phyloP scores from a whole-genome alignment of 2,888 invertebrate species.

The Aporophyla lueneburgensis region DNA sequence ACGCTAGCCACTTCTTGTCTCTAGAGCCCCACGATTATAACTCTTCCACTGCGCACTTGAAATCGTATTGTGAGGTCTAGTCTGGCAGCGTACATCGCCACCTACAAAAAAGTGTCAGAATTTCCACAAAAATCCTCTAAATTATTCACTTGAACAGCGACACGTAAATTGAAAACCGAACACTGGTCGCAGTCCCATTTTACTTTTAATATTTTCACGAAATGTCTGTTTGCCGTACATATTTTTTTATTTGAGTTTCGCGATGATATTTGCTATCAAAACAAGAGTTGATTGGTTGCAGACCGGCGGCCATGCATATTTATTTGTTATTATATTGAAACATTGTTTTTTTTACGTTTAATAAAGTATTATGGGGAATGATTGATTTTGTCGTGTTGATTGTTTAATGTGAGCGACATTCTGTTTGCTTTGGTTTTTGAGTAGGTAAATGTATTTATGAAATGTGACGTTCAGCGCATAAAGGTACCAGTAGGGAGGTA shows the following conservation, averaged over 20 bases:
- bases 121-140: constrained; percentile 41
- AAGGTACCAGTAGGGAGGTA: no score
- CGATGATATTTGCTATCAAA: constrained; percentile 62
- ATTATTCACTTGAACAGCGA: constrained; percentile 58
- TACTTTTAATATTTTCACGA: constrained; percentile 63
- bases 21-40: no score
- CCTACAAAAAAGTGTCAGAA: not conserved
- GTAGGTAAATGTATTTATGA: no score
- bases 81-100: no score
- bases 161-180: constrained; percentile 61
- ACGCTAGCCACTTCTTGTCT: no score
- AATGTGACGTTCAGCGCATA: no score
- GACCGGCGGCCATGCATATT: constrained; percentile 35
- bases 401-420: not conserved
- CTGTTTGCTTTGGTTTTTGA: no score
- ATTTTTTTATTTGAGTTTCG: constrained; percentile 61
- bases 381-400: not conserved
- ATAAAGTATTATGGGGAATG: constrained; percentile 3
- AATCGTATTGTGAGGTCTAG: no score
- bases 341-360: constrained; percentile 18
- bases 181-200: constrained; percentile 50
- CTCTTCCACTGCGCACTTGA: no score
- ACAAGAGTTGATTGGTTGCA: constrained; percentile 63
- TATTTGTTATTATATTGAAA: constrained; percentile 46
- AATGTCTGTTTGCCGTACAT: constrained; percentile 51